Percentiles rank a stretch among this genome's conserved stretches.
phyloP scores from a whole-genome alignment of 1,140 invertebrate genomes.

The Danaus melanippus region DNA sequence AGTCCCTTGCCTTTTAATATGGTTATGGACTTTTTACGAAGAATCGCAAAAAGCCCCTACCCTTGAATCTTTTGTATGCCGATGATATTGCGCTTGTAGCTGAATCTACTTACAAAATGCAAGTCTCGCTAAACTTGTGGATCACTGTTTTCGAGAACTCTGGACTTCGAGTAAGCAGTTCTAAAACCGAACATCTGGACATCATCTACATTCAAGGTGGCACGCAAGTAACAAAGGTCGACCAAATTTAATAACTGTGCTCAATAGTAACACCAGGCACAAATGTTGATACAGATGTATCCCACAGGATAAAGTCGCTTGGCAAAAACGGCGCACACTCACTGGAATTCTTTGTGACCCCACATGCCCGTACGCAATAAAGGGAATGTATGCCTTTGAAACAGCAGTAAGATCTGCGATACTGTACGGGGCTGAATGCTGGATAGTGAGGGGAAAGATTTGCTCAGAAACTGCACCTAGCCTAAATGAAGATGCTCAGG shows the following conservation, averaged over 20 bases:
- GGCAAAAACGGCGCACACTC: constrained; percentile 2
- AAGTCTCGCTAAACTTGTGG: not conserved
- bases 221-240: not conserved
- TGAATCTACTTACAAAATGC: not conserved
- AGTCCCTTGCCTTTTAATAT: too few species aligned
- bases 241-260: constrained; percentile 3
- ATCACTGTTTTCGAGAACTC: not conserved
- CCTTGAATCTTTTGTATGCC: constrained; percentile 9
- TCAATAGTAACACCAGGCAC: constrained; percentile 1
- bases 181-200: not conserved
- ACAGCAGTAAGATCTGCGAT: constrained; percentile 1
- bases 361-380: constrained; percentile 6
- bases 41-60: not conserved
- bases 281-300: constrained; percentile 1
- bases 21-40: constrained; percentile 17
- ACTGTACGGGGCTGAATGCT: constrained; percentile 7
- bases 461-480: constrained; percentile 2
- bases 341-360: constrained; percentile 2
- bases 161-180: not conserved
- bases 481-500: too few species aligned
- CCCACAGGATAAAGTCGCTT: constrained; percentile 2
- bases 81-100: constrained; percentile 2
- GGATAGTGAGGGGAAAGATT: not conserved
- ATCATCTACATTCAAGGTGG: too few species aligned
- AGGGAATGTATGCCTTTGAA: constrained; percentile 9